Conservation (phyloP, 1,140 invertebrate species). For the Pogonus chalceus region DNA sequence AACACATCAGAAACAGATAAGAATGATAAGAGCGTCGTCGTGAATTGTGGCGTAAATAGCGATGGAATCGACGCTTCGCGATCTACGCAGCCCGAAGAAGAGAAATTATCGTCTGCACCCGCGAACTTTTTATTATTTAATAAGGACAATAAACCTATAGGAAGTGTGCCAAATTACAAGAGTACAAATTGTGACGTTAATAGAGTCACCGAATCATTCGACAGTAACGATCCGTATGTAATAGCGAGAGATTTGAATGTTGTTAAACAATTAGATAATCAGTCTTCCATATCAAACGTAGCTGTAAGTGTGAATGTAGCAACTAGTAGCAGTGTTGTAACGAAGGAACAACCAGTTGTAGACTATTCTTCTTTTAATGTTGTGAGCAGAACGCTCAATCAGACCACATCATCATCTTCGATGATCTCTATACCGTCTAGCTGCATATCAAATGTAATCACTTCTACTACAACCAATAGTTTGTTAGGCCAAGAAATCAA, state of each 20-base stretch:
- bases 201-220: conserved; percentile 1
- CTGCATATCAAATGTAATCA: conserved; percentile 31
- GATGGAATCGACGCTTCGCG: conserved; percentile 31
- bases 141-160: conserved; percentile 33
- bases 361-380: too few relatives aligned
- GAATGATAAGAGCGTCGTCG: conserved; percentile 22
- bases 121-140: conserved; percentile 30
- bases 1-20: conserved; percentile 27
- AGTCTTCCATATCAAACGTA: conserved; percentile 35
- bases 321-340: conserved; percentile 6
- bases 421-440: background rate
- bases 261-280: conserved; percentile 2
- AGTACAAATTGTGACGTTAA: conserved; percentile 19
- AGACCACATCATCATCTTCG: too few relatives aligned
- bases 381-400: too few relatives aligned
- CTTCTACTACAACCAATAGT: background rate
- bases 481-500: conserved; percentile 17
- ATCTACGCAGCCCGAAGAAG: conserved; percentile 34
- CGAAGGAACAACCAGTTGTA: too few relatives aligned
- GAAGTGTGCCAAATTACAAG: conserved; percentile 27
- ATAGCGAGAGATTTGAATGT: conserved; percentile 1
- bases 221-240: background rate
- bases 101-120: conserved; percentile 24
- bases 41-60: conserved; percentile 24
- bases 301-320: conserved; percentile 14